These are phyloP conservation scores for Rhaphigaster nebulosa DNA, from an alignment of 2,888 invertebrate species.

Conservation along the genomic window DNA sequence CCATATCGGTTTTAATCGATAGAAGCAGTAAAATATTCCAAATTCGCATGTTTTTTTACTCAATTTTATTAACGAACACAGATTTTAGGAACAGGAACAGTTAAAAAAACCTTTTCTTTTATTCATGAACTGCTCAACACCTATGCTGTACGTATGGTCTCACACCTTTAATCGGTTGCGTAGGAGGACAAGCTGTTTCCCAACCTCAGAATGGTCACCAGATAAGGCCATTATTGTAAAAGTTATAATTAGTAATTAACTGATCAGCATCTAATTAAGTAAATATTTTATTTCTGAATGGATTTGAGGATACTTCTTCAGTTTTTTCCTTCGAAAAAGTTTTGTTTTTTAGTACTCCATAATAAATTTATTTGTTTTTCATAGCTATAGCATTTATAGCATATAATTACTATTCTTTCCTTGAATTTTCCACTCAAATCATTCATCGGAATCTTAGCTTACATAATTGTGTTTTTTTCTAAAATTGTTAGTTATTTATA, in stretches of 20 bases:
- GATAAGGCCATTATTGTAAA: not conserved
- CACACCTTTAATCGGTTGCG: constrained; percentile 21
- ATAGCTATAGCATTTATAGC: no score
- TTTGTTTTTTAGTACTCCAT: no score
- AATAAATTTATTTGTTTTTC: no score
- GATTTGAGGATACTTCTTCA: not conserved
- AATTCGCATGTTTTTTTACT: not conserved
- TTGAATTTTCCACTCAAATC: no score
- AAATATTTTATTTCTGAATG: not conserved
- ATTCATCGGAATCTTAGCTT: no score
- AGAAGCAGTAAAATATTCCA: not conserved
- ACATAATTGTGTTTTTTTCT: no score
- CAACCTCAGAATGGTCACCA: not conserved
- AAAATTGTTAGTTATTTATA: no score
- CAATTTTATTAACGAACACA: not conserved
- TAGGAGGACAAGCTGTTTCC: not conserved
- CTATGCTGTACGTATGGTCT: not conserved
- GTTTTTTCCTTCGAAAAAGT: no score
- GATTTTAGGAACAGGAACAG: not conserved
- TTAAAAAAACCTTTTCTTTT: not conserved
- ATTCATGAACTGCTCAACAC: constrained; percentile 14
- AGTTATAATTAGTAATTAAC: not conserved
- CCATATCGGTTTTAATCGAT: not conserved
- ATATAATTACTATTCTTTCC: no score
- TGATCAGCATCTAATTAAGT: not conserved